These are phyloP conservation scores for Siderastrea radians DNA, from an alignment of 92 coral and sea anemone genomes.

Conservation along the genomic window DNA sequence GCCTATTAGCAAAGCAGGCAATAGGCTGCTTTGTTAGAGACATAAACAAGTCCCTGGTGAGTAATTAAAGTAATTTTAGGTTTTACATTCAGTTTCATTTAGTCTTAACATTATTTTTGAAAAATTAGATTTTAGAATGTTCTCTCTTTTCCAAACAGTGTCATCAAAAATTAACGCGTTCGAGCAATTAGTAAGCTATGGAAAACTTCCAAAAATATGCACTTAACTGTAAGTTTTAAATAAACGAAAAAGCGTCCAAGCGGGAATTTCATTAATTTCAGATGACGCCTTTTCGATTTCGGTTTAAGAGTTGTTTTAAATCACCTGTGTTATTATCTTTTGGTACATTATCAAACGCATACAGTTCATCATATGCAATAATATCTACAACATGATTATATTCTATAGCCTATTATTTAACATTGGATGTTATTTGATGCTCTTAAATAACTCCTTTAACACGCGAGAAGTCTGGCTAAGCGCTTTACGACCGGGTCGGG, in stretches of 20 bases:
- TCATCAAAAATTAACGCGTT: constrained; percentile 38
- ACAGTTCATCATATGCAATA: constrained; percentile 58
- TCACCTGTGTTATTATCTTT: background rate
- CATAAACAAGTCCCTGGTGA: no score
- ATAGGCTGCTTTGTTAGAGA: no score
- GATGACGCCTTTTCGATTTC: background rate
- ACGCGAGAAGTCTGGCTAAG: background rate
- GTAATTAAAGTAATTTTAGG: background rate
- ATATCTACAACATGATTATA: constrained; percentile 28
- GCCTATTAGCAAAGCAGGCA: background rate
- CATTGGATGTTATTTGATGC: constrained; percentile 7
- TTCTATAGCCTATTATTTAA: constrained; percentile 36
- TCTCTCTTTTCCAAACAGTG: background rate
- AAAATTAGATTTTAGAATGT: background rate
- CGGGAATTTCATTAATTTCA: background rate
- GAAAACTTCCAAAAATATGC: constrained; percentile 42
- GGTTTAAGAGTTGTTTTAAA: background rate
- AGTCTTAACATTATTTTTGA: no score
- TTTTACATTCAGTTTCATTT: background rate
- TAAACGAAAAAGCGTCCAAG: constrained; percentile 2
- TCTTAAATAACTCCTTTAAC: background rate
- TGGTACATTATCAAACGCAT: constrained; percentile 31
- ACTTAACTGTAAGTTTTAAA: background rate
- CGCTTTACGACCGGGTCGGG: background rate
- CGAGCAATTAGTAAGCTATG: constrained; percentile 28